These are phyloP conservation scores for Capreolus pygargus DNA, from an alignment of 2,113 vertebrate species.

Conservation along the genomic window DNA sequence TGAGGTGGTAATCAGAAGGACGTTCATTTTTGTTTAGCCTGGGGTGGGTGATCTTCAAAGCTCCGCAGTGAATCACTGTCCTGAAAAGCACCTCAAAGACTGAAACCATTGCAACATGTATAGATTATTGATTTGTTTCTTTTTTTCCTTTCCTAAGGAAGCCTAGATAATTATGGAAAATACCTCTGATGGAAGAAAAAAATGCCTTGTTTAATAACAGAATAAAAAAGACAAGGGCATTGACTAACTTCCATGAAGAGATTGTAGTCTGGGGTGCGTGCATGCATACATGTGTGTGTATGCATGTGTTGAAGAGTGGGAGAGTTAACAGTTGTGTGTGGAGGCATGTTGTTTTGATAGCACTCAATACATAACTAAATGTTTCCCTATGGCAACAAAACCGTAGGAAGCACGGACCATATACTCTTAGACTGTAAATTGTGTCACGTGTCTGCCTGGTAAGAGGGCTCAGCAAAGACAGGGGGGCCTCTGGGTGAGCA, in stretches of 20 bases:
- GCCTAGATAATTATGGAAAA: background rate
- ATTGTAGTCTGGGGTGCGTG: background rate
- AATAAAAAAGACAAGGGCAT: background rate
- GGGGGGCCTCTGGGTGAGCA: background rate
- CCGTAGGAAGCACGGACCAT: background rate
- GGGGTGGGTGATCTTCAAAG: background rate
- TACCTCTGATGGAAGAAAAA: background rate
- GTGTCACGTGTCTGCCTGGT: background rate
- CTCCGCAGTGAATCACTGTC: background rate
- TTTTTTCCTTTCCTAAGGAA: background rate
- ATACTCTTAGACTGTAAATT: background rate
- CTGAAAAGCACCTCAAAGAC: background rate
- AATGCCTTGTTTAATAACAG: background rate
- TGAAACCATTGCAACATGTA: background rate
- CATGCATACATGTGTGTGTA: background rate
- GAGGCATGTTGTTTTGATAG: background rate
- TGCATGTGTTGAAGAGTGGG: background rate
- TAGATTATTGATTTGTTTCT: background rate
- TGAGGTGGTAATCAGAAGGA: background rate
- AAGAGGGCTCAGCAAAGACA: background rate
- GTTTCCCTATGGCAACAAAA: background rate
- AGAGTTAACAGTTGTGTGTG: background rate
- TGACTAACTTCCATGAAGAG: background rate
- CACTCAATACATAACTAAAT: background rate
- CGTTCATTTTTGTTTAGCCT: background rate